Conservation (phyloP, 2,888 invertebrate genomes). For the Lycia hirtaria region DNA sequence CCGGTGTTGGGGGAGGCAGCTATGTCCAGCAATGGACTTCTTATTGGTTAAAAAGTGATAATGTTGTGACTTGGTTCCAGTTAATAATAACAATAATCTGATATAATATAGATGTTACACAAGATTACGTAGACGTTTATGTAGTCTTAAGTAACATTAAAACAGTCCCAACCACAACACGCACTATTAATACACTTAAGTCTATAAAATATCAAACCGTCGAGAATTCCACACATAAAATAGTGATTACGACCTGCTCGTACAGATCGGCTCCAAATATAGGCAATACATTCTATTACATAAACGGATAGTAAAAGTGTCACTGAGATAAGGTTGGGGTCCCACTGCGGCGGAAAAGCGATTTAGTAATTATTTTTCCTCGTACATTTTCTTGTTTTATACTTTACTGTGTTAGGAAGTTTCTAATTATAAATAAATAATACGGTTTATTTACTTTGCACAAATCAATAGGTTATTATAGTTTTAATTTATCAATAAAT, state of each 20-base stretch:
- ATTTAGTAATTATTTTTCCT: background rate
- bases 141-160: background rate
- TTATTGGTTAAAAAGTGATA: too few relatives aligned
- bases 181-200: background rate
- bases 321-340: slow-evolving; percentile 43
- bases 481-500: too few relatives aligned
- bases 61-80: too few relatives aligned
- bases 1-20: too few relatives aligned
- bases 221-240: slow-evolving; percentile 27
- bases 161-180: background rate
- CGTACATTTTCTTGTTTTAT: background rate
- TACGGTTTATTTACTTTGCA: too few relatives aligned
- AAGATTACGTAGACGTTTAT: background rate
- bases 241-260: slow-evolving; percentile 33
- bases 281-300: slow-evolving; percentile 49
- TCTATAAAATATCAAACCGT: slow-evolving; percentile 36
- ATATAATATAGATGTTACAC: background rate
- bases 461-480: too few relatives aligned
- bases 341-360: slow-evolving; percentile 23
- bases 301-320: slow-evolving; percentile 55
- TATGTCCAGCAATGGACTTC: too few relatives aligned
- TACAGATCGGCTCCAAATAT: slow-evolving; percentile 48
- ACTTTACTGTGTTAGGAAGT: background rate
- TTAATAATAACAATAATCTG: background rate
- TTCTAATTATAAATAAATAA: too few relatives aligned